These are phyloP conservation scores for Octodon degus DNA, from an alignment of 2,113 vertebrate genomes.

Conservation along the genomic window DNA sequence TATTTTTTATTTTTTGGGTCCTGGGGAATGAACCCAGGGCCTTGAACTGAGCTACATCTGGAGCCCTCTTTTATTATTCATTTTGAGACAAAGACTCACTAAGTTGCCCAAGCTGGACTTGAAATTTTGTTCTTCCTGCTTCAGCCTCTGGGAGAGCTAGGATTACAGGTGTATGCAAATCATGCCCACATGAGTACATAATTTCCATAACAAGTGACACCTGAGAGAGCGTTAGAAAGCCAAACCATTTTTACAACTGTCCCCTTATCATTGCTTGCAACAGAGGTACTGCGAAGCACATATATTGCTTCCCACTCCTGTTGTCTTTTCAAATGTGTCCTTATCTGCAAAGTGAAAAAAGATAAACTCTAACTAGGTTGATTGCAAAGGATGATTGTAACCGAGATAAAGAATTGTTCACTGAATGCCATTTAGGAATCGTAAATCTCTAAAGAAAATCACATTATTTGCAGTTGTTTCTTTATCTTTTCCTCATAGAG, in stretches of 20 bases:
- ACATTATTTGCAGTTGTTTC: background rate
- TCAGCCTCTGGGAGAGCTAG: background rate
- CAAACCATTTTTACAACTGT: background rate
- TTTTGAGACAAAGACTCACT: background rate
- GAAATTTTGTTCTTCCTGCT: background rate
- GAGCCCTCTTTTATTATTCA: background rate
- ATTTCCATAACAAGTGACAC: background rate
- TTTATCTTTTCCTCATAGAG: background rate
- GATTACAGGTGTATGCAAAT: background rate
- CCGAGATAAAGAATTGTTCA: slow-evolving; percentile 18
- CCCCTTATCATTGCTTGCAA: background rate
- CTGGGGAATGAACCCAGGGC: background rate
- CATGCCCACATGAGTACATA: background rate
- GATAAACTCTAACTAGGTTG: background rate
- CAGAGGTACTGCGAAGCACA: background rate
- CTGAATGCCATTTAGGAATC: background rate
- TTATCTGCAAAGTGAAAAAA: background rate
- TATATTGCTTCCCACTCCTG: background rate
- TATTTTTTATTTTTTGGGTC: background rate
- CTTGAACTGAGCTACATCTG: background rate
- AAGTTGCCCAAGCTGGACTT: background rate
- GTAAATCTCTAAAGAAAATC: slow-evolving; percentile 26
- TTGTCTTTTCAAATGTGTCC: background rate
- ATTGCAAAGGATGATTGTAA: slow-evolving; percentile 31
- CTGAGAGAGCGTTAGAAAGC: slow-evolving; percentile 28